Base-by-base conservation (phyloP, 2,797 vertebrate genomes). In the Sciurus vulgaris region DNA sequence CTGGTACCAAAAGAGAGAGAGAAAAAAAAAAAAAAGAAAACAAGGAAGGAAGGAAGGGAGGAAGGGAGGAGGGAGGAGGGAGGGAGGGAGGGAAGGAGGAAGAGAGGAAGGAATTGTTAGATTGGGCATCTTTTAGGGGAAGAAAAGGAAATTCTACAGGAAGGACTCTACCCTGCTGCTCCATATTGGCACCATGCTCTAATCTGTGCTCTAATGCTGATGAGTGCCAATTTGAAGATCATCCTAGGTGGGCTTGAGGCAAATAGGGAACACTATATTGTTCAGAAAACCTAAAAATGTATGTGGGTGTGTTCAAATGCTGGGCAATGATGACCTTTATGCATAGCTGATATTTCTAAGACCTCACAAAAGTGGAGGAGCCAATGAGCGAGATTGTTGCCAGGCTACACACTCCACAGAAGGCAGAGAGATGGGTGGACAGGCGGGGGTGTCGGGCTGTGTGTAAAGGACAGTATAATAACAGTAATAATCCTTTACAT, bases 401-500 rank as follows among this genome's bases (percentile, higher is more conserved):
- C 74, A 70, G 85, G 88, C 78, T 88, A 44, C 35, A 30, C 28
- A 83, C 65, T 86, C 28, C 76, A 81, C 6, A 15, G 72, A 96
- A 70, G 35, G 63, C 88, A 69, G 26, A 88, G 82, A 94, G n/a
- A 85, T 84, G 95, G 90, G 92, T 95, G 78, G 96, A 92, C 85
- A 94, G 83, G 96, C 9, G 0, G 61, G 61, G 79, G 33, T 91
- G 65, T 77, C 0, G 0, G 76, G 35, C 91, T 93, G 11, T 54
- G 35, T 47, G 30, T 67, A 72, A 89, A 93, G 87, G 96, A 97
- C 91, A 97, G 0, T 81, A 78, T 96, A 96, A 94, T 97, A 89
- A 96, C 86, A 94, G 83, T 96, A 95, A 97, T 96, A 96, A 96
- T 84, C 86, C 70, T 92, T 72, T 51, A 87, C 69, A 65, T 89